Percentiles rank a stretch among this genome's conserved stretches.
These are phyloP conservation scores for Sinohyriopsis cumingii DNA, from an alignment of 2,888 invertebrate genomes.

Conservation along the genomic window DNA sequence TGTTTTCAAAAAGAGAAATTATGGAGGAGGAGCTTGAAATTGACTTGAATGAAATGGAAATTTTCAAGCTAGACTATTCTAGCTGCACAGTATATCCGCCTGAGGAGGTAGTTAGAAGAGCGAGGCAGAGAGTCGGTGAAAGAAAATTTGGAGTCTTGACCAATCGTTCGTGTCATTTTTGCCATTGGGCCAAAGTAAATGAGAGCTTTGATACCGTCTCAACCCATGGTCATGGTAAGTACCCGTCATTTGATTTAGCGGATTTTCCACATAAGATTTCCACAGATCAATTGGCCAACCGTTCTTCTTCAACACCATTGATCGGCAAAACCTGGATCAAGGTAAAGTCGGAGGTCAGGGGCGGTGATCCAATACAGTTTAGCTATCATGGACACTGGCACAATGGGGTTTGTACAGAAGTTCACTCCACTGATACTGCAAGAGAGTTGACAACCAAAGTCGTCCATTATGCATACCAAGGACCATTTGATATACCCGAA, in stretches of 20 bases:
- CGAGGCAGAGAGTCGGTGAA: conserved; percentile 19
- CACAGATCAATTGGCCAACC: not conserved
- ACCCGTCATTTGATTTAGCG: not conserved
- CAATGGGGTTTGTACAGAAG: conserved; percentile 16
- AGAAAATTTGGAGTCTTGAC: conserved; percentile 17
- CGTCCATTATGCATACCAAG: conserved; percentile 11
- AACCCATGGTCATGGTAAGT: not conserved
- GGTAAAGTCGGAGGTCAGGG: conserved; percentile 16
- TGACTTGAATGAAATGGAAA: conserved; percentile 6
- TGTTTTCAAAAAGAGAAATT: conserved; percentile 10
- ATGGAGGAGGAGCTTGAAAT: conserved; percentile 11
- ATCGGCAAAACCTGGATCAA: conserved; percentile 4
- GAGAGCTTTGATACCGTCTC: not conserved
- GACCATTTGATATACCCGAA: not conserved
- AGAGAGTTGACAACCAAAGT: conserved; percentile 2
- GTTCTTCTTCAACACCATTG: conserved; percentile 15
- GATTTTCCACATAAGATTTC: too few species aligned
- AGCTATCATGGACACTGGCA: conserved; percentile 3
- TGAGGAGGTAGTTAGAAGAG: conserved; percentile 17
- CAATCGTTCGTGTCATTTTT: conserved; percentile 23
- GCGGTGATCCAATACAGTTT: conserved; percentile 14
- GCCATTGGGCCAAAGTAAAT: conserved; percentile 16
- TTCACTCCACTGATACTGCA: not conserved
- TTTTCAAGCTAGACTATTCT: conserved; percentile 8
- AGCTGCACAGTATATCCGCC: conserved; percentile 3